A percentile compares a stretch with the other conserved stretches of the same genome.
phyloP scores from a whole-genome alignment of 2,797 vertebrate species.

The Toxotes lorentzi region DNA sequence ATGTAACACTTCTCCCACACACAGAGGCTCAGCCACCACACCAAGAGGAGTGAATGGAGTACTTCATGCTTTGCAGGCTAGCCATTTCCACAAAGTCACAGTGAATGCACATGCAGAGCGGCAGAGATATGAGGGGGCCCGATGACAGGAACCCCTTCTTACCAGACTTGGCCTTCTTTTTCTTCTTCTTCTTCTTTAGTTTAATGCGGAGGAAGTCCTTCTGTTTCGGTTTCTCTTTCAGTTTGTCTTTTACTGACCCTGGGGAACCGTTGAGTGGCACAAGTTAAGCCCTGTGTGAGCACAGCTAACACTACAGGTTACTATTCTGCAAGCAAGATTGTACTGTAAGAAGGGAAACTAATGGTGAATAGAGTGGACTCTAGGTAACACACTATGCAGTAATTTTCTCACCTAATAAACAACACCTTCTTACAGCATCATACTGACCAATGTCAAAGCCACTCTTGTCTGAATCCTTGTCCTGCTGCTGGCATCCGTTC shows the following conservation, averaged over 20 bases:
- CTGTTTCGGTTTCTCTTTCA: slow-evolving; percentile 90
- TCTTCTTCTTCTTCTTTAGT: slow-evolving; percentile 96
- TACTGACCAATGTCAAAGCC: slow-evolving; percentile 83
- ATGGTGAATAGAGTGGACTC: neutral
- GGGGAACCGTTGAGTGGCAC: slow-evolving; percentile 44
- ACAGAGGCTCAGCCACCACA: slow-evolving; percentile 73
- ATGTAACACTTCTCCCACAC: slow-evolving; percentile 71
- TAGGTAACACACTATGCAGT: neutral
- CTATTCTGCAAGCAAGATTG: neutral
- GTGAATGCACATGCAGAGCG: slow-evolving; percentile 77
- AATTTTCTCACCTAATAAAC: neutral
- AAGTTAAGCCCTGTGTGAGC: slow-evolving; percentile 9
- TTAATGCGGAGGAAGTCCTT: slow-evolving; percentile 92
- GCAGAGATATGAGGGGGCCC: slow-evolving; percentile 41
- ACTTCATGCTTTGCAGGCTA: slow-evolving; percentile 64
- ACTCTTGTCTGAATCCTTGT: slow-evolving; percentile 78
- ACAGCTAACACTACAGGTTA: neutral
- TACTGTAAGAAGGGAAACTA: neutral
- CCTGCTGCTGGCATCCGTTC: slow-evolving; percentile 80
- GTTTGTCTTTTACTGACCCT: slow-evolving; percentile 89
- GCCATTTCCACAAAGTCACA: slow-evolving; percentile 58
- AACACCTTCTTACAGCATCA: neutral
- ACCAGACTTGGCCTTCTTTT: slow-evolving; percentile 92
- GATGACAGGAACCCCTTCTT: slow-evolving; percentile 67
- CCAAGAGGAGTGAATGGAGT: slow-evolving; percentile 71